phyloP scores from a whole-genome alignment of 2,797 vertebrate species.

The Ctenochaetus hawaiiensis region DNA sequence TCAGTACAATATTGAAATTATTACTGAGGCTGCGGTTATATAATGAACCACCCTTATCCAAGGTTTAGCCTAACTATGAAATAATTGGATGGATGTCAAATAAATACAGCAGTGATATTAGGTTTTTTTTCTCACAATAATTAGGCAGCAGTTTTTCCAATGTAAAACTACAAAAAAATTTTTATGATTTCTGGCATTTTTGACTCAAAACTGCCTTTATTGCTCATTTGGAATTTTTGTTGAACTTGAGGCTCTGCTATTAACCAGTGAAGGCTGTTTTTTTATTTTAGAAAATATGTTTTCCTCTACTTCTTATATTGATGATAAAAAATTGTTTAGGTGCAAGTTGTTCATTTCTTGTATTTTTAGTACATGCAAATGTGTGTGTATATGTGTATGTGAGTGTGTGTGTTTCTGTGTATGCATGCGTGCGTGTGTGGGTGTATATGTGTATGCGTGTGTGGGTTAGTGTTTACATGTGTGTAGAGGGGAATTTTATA shows the following conservation, averaged over 20 bases:
- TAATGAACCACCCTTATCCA: conserved; percentile 40
- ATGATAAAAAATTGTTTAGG: neutral
- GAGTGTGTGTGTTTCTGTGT: too few species aligned
- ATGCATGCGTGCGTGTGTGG: too few species aligned
- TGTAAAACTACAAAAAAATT: conserved; percentile 1
- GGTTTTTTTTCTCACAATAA: conserved; percentile 38
- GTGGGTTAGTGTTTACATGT: too few species aligned
- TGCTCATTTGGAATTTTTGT: conserved; percentile 40
- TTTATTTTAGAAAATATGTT: conserved; percentile 3
- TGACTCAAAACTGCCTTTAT: conserved; percentile 9
- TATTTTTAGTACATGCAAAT: too few species aligned
- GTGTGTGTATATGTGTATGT: too few species aligned
- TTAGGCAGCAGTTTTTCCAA: conserved; percentile 21
- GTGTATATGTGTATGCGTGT: too few species aligned
- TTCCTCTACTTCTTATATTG: neutral
- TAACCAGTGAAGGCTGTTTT: neutral
- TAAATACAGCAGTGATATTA: conserved; percentile 27
- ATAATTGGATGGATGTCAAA: conserved; percentile 49
- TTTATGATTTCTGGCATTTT: conserved; percentile 59
- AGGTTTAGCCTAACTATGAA: conserved; percentile 40
- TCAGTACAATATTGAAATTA: conserved; percentile 61
- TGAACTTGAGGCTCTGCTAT: conserved; percentile 30
- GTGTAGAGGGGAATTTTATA: too few species aligned
- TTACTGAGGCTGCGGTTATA: conserved; percentile 61
- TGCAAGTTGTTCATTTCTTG: neutral